Evolutionary conservation across 2,888 invertebrate genomes (phyloP).

Genomic region (Chydorus sphaericus): DNA sequence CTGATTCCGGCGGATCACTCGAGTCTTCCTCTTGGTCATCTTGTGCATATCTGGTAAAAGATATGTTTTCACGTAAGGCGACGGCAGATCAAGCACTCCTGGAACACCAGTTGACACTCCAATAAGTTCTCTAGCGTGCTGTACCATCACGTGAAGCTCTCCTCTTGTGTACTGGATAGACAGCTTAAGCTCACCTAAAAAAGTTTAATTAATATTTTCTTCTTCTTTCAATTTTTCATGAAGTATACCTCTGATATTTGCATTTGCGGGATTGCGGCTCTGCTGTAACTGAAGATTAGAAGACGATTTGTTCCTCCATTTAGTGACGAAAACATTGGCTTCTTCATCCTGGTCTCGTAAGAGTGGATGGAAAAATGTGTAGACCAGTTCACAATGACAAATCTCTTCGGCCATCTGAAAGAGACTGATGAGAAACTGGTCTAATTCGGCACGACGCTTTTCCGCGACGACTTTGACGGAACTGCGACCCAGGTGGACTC

Average conservation of each 20-base stretch:
- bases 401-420: conserved; percentile 84
- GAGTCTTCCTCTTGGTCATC: conserved; percentile 88
- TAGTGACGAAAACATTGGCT: conserved; percentile 24
- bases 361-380: conserved; percentile 96
- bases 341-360: conserved; percentile 85
- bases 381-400: conserved; percentile 87
- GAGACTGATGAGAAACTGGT: conserved; percentile 69
- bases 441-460: conserved; percentile 74
- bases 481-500: conserved; percentile 50
- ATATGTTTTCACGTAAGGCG: conserved; percentile 82
- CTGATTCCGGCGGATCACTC: conserved; percentile 76
- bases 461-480: conserved; percentile 92
- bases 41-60: conserved; percentile 82
- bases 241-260: no score
- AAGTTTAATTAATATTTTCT: conserved; percentile 20
- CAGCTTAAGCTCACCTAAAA: conserved; percentile 57
- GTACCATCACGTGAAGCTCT: conserved; percentile 63
- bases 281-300: conserved; percentile 25
- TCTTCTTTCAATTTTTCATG: no score
- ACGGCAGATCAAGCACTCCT: conserved; percentile 48
- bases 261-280: conserved; percentile 7
- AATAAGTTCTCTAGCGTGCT: conserved; percentile 71
- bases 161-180: conserved; percentile 60
- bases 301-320: conserved; percentile 11
- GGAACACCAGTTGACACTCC: conserved; percentile 50